Percentiles rank a stretch among this genome's conserved stretches.
These are phyloP conservation scores for Chaetops frenatus DNA, from an alignment of 2,113 vertebrate genomes.

Conservation along the genomic window DNA sequence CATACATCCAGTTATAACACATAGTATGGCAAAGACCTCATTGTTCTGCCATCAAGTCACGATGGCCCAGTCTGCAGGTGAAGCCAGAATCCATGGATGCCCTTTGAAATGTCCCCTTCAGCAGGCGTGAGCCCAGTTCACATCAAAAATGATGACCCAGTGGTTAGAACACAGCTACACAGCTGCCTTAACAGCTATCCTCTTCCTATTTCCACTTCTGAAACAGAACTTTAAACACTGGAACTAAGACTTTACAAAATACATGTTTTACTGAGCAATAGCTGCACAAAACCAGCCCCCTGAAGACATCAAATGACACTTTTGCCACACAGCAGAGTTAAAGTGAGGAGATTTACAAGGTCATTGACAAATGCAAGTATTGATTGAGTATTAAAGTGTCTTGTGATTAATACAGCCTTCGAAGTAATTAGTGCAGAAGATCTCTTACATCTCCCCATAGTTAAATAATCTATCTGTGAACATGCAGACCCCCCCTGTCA, in stretches of 20 bases:
- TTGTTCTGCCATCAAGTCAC: not conserved
- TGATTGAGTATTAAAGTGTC: constrained; percentile 72
- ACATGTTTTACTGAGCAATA: not conserved
- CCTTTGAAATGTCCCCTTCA: not conserved
- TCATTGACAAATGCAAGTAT: constrained; percentile 67
- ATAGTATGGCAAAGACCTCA: fast-evolving
- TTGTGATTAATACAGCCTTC: constrained; percentile 70
- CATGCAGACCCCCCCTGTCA: constrained; percentile 67
- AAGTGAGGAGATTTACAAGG: constrained; percentile 65
- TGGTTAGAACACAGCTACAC: not conserved
- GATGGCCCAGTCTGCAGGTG: fast-evolving
- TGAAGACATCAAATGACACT: not conserved
- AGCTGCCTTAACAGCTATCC: not conserved
- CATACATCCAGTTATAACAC: fast-evolving
- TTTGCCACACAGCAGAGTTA: constrained; percentile 3
- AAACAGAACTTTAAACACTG: not conserved
- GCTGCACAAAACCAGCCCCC: not conserved
- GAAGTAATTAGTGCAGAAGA: constrained; percentile 66
- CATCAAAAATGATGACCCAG: not conserved
- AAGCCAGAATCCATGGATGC: not conserved
- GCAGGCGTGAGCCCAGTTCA: not conserved
- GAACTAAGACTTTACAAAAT: not conserved
- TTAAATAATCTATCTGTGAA: constrained; percentile 73
- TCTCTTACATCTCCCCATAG: constrained; percentile 57
- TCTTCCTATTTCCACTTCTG: not conserved